Conservation (phyloP, 2,888 invertebrate genomes). For the Scaptomyza flava region DNA sequence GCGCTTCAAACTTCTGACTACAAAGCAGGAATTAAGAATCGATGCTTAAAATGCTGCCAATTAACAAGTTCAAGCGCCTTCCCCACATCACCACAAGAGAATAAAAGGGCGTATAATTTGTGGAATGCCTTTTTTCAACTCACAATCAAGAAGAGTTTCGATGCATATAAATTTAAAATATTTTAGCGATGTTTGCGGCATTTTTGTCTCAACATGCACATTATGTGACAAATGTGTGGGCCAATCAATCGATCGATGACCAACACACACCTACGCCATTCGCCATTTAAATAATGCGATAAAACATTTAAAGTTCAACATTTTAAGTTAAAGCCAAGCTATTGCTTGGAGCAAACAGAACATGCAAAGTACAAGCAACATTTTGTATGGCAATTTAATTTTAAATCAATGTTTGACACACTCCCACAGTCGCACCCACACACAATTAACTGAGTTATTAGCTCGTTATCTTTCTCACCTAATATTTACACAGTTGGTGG, state of each 20-base stretch:
- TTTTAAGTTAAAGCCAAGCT: too few species aligned
- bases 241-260: constrained; percentile 26
- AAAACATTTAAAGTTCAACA: constrained; percentile 42
- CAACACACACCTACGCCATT: constrained; percentile 37
- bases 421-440: neutral
- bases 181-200: constrained; percentile 12
- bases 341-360: constrained; percentile 19
- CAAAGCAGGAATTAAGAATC: constrained; percentile 66
- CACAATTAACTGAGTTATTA: constrained; percentile 72
- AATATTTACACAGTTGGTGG: constrained; percentile 73
- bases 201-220: constrained; percentile 39
- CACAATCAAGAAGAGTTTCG: neutral
- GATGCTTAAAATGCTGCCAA: constrained; percentile 64
- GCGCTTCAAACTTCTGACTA: constrained; percentile 64
- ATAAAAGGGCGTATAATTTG: neutral
- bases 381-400: neutral
- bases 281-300: constrained; percentile 33
- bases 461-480: constrained; percentile 76
- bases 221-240: neutral
- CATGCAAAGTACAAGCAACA: neutral
- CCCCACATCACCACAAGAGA: too few species aligned
- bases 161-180: constrained; percentile 7
- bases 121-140: constrained; percentile 1
- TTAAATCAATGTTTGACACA: neutral
- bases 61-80: constrained; percentile 47